Evolutionary conservation across 2,888 invertebrate species (phyloP), one percentile per base, ranked within the genome.

Genomic region (Agrilus mali): DNA sequence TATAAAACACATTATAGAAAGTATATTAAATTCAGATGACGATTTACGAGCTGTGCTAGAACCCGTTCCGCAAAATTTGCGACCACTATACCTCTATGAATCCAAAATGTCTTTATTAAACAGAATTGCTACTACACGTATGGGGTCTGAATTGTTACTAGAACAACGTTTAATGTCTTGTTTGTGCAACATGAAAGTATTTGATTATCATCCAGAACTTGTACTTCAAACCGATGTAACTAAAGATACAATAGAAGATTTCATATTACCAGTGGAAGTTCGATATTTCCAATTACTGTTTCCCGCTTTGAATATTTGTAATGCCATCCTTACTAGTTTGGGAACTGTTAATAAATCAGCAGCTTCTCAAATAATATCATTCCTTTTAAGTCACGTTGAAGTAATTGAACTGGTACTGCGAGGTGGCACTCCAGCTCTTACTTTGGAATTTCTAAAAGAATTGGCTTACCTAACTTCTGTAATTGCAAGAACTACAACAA

Each of bases 341-440:
- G 90, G 92, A 22, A 73, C 82, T 0, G 81, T 85, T 54, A 92
- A 93, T 69, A 80, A 82, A 64, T 83, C 86, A 41, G 86, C 86
- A 39, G 77, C 85, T 12, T 69, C 80, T 7, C 89, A 90, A 70
- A 80, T 92, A 39, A 76, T 86, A 55, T 80, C 84, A 54, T 82
- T 88, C 55, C 63, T 93, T 36, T 74, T 89, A 40, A 80, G 83
- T 44, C 89, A 93, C 63, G 71, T 82, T 40, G 90, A 93, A 56
- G 81, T 83, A 45, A 75, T 92, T 43, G 85, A 86, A 56, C 73
- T 81, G 53, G 78, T 89, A 40, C 67, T 94, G 39, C 73, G 89
- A 47, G 78, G 79, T 35, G 78, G 80, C 1, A 72, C 71, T 50
- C 81, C 84, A 0, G 73, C 72, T 42, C 73, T 85, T 7, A 77